Evolutionary conservation across 92 coral and sea anemone species (phyloP).

Genomic region (Metridium senile): DNA sequence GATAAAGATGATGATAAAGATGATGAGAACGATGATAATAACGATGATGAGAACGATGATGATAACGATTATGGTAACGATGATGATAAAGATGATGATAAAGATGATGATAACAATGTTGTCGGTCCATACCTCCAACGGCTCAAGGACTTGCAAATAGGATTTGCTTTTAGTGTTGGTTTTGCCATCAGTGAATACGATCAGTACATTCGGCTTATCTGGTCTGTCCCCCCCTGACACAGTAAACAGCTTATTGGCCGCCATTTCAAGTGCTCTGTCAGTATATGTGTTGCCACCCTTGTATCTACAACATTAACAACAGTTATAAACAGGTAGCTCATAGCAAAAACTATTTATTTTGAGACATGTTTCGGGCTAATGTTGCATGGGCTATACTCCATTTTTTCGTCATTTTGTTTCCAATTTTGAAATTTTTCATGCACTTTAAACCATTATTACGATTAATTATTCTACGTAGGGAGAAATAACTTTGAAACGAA

Average conservation of each 20-base stretch:
- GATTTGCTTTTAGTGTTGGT: conserved; percentile 70
- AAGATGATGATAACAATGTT: background rate
- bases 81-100: background rate
- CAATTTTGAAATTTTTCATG: too few relatives aligned
- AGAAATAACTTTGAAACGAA: too few relatives aligned
- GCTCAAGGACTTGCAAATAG: conserved; percentile 52
- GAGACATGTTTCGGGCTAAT: background rate
- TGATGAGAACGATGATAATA: background rate
- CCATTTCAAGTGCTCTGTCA: conserved; percentile 67
- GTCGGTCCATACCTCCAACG: conserved; percentile 51
- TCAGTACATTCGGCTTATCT: conserved; percentile 61
- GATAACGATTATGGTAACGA: background rate
- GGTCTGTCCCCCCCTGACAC: conserved; percentile 71
- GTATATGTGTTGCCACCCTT: conserved; percentile 76
- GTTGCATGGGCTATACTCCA: too few relatives aligned
- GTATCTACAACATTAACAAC: conserved; percentile 44
- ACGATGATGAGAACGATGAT: background rate
- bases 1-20: background rate
- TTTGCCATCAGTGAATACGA: conserved; percentile 77
- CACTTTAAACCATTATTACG: too few relatives aligned
- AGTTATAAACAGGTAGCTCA: too few relatives aligned
- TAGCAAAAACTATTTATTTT: too few relatives aligned
- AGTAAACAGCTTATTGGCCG: conserved; percentile 54
- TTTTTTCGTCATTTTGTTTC: too few relatives aligned
- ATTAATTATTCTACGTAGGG: too few relatives aligned